Base-by-base conservation (phyloP, 2,797 vertebrate genomes). In the Pachyuromys duprasi region DNA sequence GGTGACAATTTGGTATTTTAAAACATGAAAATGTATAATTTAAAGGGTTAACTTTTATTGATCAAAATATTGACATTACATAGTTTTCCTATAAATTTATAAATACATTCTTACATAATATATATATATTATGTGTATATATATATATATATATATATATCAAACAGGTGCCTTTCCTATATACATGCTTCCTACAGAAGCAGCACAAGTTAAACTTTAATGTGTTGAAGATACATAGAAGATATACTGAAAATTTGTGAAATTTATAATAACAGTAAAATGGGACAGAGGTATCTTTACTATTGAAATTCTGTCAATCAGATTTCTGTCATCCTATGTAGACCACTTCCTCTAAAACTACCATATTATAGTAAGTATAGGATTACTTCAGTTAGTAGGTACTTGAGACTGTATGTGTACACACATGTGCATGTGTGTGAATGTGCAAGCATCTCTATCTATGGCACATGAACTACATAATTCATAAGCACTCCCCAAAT, bases 281-380 rank as follows among this genome's bases (percentile, higher is more conserved):
- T 28, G 22, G 24, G 33, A 87, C 84, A 93, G 92, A 87, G 63
- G 8, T 67, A 75, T 49, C 17, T 90, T 91, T 91, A 83, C 82
- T 62, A 91, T 5, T 83, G 28, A 91, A 86, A 81, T 70, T 90
- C 18, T 89, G 74, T 39, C 63, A 72, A 60, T 78, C 31, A 89
- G 84, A 63, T 65, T 78, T 26, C 55, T 94, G 79, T 39, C 72
- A 60, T 79, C 24, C 8, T 67, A 89, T 14, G 65, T 0, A 49
- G 36, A 89, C 15, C 86, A 17, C 95, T 87, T 67, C 86, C 55
- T 89, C 78, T 81, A 79, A 89, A 96, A 94, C 81, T 72, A 62
- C 36, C 65, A 86, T 88, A 86, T 5, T 45, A n/a, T 8, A 60
- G 36, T 72, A 83, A 70, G 45, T 88, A 31, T 45, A 93, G n/a